Conservation (phyloP, 2,888 invertebrate genomes). For the Trisateles emortualis region DNA sequence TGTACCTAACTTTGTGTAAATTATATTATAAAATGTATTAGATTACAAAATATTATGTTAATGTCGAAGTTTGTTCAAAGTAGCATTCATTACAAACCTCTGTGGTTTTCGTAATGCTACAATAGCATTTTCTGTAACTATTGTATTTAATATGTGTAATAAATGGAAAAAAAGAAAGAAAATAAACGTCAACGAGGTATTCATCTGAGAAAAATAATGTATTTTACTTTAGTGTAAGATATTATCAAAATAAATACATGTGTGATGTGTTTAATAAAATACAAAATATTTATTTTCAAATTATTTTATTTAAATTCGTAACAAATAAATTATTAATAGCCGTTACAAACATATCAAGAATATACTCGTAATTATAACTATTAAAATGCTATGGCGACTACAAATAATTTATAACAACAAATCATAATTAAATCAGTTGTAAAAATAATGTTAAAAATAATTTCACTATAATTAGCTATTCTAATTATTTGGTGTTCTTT, state of each 20-base stretch:
- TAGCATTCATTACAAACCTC: no score
- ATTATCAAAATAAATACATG: no score
- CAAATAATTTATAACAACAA: conserved; percentile 31
- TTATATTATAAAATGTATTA: no score
- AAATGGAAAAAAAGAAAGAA: no score
- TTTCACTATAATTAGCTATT: conserved; percentile 5
- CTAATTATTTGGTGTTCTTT: conserved; percentile 47
- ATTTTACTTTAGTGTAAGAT: background rate
- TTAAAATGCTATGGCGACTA: conserved; percentile 51
- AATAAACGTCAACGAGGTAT: no score
- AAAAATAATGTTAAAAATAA: background rate
- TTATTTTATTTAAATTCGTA: conserved; percentile 51
- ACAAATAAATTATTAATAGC: conserved; percentile 55
- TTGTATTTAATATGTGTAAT: no score
- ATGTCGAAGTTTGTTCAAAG: no score
- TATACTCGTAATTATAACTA: conserved; percentile 37
- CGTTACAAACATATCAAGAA: conserved; percentile 37
- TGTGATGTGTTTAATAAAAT: background rate
- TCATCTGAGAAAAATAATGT: no score
- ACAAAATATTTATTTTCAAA: conserved; percentile 3
- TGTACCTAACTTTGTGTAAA: no score
- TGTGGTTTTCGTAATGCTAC: no score
- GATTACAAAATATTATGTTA: no score
- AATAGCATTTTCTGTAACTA: no score
- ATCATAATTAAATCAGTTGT: conserved; percentile 29